These are phyloP conservation scores for Addax nasomaculatus DNA, from an alignment of 2,113 vertebrate genomes.

Conservation along the genomic window DNA sequence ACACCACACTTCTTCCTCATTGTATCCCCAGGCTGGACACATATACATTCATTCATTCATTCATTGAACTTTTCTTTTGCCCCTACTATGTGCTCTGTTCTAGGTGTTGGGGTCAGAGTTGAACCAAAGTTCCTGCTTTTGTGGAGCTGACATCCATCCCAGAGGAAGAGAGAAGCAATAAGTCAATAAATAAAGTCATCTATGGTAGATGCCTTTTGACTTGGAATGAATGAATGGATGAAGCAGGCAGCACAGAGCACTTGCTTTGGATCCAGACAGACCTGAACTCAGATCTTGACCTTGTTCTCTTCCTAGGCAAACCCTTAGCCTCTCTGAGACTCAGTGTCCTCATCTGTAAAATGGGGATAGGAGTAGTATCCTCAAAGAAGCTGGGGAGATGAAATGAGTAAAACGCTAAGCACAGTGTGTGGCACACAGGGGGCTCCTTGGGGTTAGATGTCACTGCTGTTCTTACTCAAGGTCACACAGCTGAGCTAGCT, in stretches of 20 bases:
- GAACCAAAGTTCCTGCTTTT: neutral
- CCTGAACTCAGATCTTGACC: neutral
- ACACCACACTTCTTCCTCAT: fast-evolving
- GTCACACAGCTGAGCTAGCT: neutral
- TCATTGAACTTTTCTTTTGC: neutral
- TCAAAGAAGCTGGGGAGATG: neutral
- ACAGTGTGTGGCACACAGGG: fast-evolving
- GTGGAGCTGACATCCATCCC: neutral
- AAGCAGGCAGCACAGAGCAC: neutral
- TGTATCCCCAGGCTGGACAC: neutral
- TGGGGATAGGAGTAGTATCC: neutral
- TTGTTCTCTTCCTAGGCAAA: neutral
- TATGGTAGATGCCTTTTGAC: too few species aligned
- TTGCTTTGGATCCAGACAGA: neutral
- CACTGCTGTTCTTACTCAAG: fast-evolving
- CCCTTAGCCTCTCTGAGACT: neutral
- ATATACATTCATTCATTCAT: neutral
- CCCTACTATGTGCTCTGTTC: neutral
- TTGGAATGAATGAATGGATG: too few species aligned
- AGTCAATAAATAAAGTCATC: neutral
- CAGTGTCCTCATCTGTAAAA: neutral
- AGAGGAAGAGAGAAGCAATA: neutral
- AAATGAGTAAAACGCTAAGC: fast-evolving
- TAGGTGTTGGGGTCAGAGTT: neutral
- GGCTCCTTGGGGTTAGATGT: fast-evolving